phyloP scores from a whole-genome alignment of 1,140 invertebrate genomes.

The Brachionus koreanus region DNA sequence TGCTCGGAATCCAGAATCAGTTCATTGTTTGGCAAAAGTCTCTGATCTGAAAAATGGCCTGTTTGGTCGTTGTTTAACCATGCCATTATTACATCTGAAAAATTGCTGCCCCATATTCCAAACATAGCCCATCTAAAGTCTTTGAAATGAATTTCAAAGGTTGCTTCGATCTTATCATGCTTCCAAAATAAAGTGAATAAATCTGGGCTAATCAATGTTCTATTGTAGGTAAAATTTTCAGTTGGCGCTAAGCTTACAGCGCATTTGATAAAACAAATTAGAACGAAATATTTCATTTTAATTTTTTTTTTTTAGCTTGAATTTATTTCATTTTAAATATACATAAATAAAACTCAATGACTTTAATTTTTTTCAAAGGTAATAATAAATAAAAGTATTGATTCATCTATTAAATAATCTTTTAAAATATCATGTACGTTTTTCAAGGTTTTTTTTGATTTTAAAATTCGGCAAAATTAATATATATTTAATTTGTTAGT shows the following conservation, averaged over 20 bases:
- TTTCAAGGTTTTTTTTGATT: background rate
- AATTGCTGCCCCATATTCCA: background rate
- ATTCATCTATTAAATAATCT: background rate
- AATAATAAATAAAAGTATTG: background rate
- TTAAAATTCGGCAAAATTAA: background rate
- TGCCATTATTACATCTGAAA: constrained; percentile 22
- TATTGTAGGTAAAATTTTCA: background rate
- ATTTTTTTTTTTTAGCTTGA: background rate
- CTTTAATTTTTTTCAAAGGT: background rate
- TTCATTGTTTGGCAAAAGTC: background rate
- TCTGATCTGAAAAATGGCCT: constrained; percentile 27
- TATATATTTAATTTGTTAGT: background rate
- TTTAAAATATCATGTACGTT: background rate
- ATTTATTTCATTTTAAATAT: background rate
- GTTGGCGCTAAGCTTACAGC: background rate
- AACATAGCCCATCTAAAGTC: constrained; percentile 26
- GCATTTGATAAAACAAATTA: background rate
- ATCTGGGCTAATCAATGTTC: background rate
- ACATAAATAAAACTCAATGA: background rate
- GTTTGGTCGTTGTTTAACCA: constrained; percentile 21
- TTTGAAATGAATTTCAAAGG: constrained; percentile 43
- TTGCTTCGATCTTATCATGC: background rate
- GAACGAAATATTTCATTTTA: background rate
- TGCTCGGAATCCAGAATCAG: background rate
- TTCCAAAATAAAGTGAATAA: constrained; percentile 16